Conservation (phyloP, 2,888 invertebrate genomes). For the Acanthococcus lagerstroemiae region DNA sequence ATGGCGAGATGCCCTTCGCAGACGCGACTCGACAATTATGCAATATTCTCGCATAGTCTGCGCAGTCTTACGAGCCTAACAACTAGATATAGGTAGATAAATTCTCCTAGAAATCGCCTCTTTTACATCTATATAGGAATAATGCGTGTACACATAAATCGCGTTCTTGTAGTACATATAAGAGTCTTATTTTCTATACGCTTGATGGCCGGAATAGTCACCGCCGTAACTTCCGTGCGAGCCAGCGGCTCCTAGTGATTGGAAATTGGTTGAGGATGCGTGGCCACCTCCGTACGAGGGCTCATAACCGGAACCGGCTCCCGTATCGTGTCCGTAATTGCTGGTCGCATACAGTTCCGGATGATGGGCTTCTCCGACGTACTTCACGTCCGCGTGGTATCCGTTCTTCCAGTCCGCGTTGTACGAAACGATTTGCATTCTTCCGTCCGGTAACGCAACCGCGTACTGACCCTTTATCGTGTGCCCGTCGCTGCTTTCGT, state of each 20-base stretch:
- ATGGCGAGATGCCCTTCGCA: too few species aligned
- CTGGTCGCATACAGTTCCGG: conserved; percentile 40
- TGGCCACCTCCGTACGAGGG: conserved; percentile 3
- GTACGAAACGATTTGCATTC: conserved; percentile 74
- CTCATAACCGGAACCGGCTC: not conserved
- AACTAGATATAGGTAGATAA: too few species aligned
- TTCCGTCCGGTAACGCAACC: conserved; percentile 69
- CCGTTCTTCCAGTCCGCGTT: conserved; percentile 84
- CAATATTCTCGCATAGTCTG: too few species aligned
- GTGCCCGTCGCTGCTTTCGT: conserved; percentile 57
- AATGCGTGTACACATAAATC: too few species aligned
- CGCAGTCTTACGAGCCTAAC: too few species aligned
- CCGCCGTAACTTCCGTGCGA: conserved; percentile 8
- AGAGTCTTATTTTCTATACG: conserved; percentile 9
- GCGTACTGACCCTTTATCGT: conserved; percentile 64
- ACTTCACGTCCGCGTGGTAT: conserved; percentile 74
- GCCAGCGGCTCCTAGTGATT: conserved; percentile 6
- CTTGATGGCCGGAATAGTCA: not conserved
- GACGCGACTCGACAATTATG: too few species aligned
- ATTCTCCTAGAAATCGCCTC: too few species aligned
- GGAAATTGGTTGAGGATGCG: conserved; percentile 20
- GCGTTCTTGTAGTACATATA: too few species aligned
- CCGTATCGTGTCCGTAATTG: conserved; percentile 4
- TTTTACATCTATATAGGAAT: too few species aligned
- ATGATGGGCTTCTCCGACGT: conserved; percentile 60